Evolutionary conservation across 1,140 invertebrate genomes (phyloP).

Genomic region (Solenopsis invicta): DNA sequence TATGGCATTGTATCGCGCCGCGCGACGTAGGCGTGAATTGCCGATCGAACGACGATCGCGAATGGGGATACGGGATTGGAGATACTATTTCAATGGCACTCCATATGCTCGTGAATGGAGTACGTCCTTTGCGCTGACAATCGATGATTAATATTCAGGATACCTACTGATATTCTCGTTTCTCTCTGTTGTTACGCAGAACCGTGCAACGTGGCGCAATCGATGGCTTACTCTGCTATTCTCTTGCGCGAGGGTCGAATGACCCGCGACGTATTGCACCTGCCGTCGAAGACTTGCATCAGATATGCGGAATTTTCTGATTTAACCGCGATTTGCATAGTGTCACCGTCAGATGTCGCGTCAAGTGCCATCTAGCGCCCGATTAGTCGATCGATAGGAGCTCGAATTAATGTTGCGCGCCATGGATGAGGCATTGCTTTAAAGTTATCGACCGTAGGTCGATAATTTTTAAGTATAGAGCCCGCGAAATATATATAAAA

Average conservation of each 20-base stretch:
- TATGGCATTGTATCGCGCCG: not conserved
- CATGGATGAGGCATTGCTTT: too few species aligned
- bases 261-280: not conserved
- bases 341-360: conserved; percentile 4
- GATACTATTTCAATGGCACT: not conserved
- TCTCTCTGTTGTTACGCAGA: not conserved
- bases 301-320: conserved; percentile 27
- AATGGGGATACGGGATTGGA: not conserved
- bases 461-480: too few species aligned
- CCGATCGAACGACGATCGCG: not conserved
- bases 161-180: not conserved
- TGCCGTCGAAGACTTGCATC: not conserved
- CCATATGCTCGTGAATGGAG: not conserved
- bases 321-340: not conserved
- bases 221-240: not conserved
- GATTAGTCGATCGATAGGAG: not conserved
- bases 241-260: not conserved
- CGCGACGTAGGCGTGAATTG: conserved; percentile 2
- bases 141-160: not conserved
- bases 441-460: too few species aligned
- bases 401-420: too few species aligned
- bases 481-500: too few species aligned
- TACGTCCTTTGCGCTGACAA: not conserved
- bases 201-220: not conserved
- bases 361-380: not conserved